Evolutionary conservation across 2,797 vertebrate genomes (phyloP).

Genomic region (Danio kyathit): DNA sequence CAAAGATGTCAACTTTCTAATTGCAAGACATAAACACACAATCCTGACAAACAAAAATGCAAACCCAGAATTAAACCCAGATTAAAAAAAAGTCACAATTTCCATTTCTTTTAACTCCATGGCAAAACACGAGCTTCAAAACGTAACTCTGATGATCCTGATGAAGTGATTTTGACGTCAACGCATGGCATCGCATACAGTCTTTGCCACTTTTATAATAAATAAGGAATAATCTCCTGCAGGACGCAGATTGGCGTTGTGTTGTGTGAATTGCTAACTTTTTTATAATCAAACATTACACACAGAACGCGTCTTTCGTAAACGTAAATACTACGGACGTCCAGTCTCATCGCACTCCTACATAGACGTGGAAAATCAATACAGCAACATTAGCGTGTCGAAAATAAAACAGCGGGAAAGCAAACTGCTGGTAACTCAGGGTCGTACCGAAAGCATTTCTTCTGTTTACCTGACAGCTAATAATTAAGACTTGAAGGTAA

Average conservation of each 20-base stretch:
- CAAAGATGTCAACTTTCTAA: too few species aligned
- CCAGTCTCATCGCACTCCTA: neutral
- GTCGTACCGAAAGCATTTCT: slow-evolving; percentile 40
- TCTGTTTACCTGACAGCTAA: slow-evolving; percentile 50
- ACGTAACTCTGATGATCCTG: too few species aligned
- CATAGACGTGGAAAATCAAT: slow-evolving; percentile 18
- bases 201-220: slow-evolving; percentile 31
- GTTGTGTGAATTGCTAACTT: neutral
- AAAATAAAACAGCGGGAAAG: slow-evolving; percentile 41
- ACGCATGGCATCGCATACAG: slow-evolving; percentile 27
- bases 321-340: slow-evolving; percentile 16
- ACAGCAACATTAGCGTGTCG: slow-evolving; percentile 46
- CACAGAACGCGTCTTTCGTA: slow-evolving; percentile 10
- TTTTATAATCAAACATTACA: slow-evolving; percentile 12
- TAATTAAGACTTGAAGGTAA: slow-evolving; percentile 59
- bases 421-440: slow-evolving; percentile 33
- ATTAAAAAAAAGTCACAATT: too few species aligned
- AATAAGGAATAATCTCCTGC: slow-evolving; percentile 14
- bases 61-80: too few species aligned
- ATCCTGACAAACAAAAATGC: too few species aligned
- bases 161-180: slow-evolving; percentile 18
- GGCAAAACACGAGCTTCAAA: too few species aligned
- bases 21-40: too few species aligned
- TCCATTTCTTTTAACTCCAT: too few species aligned
- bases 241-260: neutral